A percentile compares a stretch with the other conserved stretches of the same genome.
These are phyloP conservation scores for Heterodera filipjevi DNA, from an alignment of 2,888 invertebrate genomes.

Conservation along the genomic window DNA sequence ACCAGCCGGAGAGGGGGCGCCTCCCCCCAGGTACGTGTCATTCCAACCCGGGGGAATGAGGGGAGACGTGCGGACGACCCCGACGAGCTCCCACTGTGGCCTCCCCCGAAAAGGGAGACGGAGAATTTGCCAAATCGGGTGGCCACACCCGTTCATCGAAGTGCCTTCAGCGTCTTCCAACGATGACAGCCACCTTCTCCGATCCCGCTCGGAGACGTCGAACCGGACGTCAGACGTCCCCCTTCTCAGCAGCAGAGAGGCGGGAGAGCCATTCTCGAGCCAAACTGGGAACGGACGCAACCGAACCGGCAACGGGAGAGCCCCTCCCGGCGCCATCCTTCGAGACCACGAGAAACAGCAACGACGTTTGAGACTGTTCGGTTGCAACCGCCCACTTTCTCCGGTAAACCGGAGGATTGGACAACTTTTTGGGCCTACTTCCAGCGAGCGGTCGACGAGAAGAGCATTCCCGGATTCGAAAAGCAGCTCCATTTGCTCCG, in stretches of 20 bases:
- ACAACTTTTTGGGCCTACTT: constrained; percentile 4
- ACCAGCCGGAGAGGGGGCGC: no score
- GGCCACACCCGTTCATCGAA: background rate
- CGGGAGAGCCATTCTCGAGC: background rate
- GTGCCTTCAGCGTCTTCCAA: background rate
- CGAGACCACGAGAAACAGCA: background rate
- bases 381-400: background rate
- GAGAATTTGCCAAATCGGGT: background rate
- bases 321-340: background rate
- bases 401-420: background rate
- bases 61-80: background rate
- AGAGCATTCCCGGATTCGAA: background rate
- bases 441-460: background rate
- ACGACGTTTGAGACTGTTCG: background rate
- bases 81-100: background rate
- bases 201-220: background rate
- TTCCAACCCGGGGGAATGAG: no score
- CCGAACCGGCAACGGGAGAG: no score
- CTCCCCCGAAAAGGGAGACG: background rate
- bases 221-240: background rate
- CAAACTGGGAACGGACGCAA: no score
- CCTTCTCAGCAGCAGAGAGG: no score
- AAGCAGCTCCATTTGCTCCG: constrained; percentile 3
- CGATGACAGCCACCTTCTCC: no score
- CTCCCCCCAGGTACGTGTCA: no score